Base-by-base conservation (phyloP, 1,140 invertebrate species). In the Lasioglossum baleicum region DNA sequence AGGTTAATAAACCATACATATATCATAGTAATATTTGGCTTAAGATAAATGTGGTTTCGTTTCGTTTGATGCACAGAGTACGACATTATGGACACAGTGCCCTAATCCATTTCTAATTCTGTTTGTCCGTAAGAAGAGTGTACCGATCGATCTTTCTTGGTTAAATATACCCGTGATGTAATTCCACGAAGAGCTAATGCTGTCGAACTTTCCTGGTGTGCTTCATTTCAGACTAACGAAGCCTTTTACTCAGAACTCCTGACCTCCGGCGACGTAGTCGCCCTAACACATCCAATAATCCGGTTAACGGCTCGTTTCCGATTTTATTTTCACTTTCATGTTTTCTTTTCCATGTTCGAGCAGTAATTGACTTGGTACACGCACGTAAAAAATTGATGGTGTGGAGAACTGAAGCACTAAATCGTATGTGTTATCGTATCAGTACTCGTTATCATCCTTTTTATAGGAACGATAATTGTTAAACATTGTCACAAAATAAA, bases 161-260 rank as follows among this genome's bases (percentile, higher is more conserved):
- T 78, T 64, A 44, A 64, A 64, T 31, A 53, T 8, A 51, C 22
- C 15, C 42, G 7, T 40, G 44, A 71, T 64, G 58, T 31, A 61
- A 64, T 78, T 78, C 75, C 44, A 63, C 31, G 68, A 72, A 78
- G 44, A 78, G 35, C 68, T 64, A 77, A 77, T 71, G 44, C 56
- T 77, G 66, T 78, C 58, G 68, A 78, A 78, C 67, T 78, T 72
- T 53, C 68, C 74, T 69, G 64, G n/a, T 68, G 64, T 75, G 65
- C 74, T 76, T 76, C 74, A 22, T 76, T 76, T 69, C 53, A 60
- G 53, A 60, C 60, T 63, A 78, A 72, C 68, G 75, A 78, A 78
- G 58, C 75, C 75, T 78, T 78, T 78, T 78, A 78, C 67, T 71
- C 60, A 72, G 68, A 78, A 78, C 60, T 78, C n/a, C 68, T 71